Evolutionary conservation across 2,113 vertebrate genomes (phyloP), one percentile per base, ranked within the genome.

Genomic region (Burhinus oedicnemus): DNA sequence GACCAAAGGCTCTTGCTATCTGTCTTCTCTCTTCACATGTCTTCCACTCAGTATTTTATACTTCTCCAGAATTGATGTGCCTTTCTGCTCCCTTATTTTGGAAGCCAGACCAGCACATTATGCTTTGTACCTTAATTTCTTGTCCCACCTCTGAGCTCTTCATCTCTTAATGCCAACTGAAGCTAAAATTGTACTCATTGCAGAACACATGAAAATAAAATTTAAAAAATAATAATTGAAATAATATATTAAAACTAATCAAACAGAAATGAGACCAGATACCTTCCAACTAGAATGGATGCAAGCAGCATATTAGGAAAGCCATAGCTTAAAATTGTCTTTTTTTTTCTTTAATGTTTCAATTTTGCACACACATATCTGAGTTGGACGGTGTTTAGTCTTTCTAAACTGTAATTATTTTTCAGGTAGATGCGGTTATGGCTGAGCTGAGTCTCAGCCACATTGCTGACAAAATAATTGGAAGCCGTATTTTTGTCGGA

Each of bases 401-500:
- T 88, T 92, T 90, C 61, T 77, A 68, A 79, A 70, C 25, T 55
- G 49, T 57, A 34, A 75, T 64, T 91, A 7, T 89, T 77, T 97
- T 95, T 22, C 95, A 99, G 99, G 99, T 99, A 81, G 98, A 98
- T 22, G 97, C 98, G 0, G 99, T 98, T 93, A 99, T 99, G 98
- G 98, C 98, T 2, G 99, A 99, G 96, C 97, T 99, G 92, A 99
- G 98, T 64, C 98, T 99, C 91, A 98, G 95, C 83, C 99, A 99
- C 4, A 98, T 99, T 97, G 99, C 99, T 55, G 98, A 98, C 93
- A 99, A 93, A 62, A 97, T 99, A 54, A 99, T 99, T 21, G 99
- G 99, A 93, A 99, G 98, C 52, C 98, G 92, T 7, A 80, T 98
- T 77, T 98, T 98, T 9, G 95, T 97, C 13, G 99, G 99, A 32